Evolutionary conservation across 2,888 invertebrate species (phyloP).

Genomic region (Apotomis turbidana): DNA sequence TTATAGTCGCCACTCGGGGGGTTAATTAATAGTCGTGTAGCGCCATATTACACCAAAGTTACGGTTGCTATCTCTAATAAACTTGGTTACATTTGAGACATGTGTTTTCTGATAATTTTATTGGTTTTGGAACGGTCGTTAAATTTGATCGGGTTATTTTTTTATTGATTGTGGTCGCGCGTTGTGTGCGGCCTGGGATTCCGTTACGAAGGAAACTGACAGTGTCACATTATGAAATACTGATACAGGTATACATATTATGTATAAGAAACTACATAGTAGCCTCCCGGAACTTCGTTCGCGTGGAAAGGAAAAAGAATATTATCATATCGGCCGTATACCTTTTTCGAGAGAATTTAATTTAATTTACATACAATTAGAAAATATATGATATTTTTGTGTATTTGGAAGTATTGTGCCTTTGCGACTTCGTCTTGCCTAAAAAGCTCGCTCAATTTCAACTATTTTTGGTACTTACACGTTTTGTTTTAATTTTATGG

Average conservation of each 20-base stretch:
- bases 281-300: too few species aligned
- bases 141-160: slow-evolving; percentile 54
- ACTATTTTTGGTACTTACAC: too few species aligned
- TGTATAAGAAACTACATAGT: too few species aligned
- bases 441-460: too few species aligned
- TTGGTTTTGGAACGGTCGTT: slow-evolving; percentile 56
- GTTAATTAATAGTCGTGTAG: slow-evolving; percentile 74
- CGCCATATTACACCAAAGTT: slow-evolving; percentile 69
- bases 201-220: background rate
- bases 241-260: background rate
- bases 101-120: slow-evolving; percentile 72
- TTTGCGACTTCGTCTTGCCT: too few species aligned
- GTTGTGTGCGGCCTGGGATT: slow-evolving; percentile 20
- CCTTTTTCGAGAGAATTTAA: too few species aligned
- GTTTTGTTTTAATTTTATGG: too few species aligned
- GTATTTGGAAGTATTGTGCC: too few species aligned
- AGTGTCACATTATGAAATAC: background rate
- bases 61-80: slow-evolving; percentile 64
- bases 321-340: too few species aligned
- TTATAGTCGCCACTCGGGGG: slow-evolving; percentile 63
- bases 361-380: too few species aligned
- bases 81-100: slow-evolving; percentile 66
- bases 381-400: too few species aligned
- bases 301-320: too few species aligned
- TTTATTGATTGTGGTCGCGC: slow-evolving; percentile 15